A percentile compares a stretch with the other conserved stretches of the same genome.
These are phyloP conservation scores for Hydrocynus forskahlii DNA, from an alignment of 2,797 vertebrate species.

Conservation along the genomic window DNA sequence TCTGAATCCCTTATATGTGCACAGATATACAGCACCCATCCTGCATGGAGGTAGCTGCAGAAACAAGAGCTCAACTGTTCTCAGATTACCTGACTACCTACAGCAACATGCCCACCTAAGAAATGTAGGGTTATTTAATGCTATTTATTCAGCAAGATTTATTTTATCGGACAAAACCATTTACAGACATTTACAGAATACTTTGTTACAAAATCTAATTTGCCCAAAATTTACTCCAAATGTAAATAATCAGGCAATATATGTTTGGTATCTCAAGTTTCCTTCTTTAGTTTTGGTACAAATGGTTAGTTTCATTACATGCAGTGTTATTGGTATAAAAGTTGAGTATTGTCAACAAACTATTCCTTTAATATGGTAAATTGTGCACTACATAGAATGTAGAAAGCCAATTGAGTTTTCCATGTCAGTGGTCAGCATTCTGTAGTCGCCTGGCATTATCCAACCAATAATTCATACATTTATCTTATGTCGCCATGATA, in stretches of 20 bases:
- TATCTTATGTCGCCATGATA: too few relatives aligned
- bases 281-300: background rate
- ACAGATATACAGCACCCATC: background rate
- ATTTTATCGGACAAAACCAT: background rate
- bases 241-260: background rate
- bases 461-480: too few relatives aligned
- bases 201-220: background rate
- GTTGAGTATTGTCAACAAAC: background rate
- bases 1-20: background rate
- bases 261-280: background rate
- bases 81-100: conserved; percentile 37
- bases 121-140: background rate
- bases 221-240: background rate
- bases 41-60: background rate
- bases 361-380: background rate
- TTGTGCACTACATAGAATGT: too few relatives aligned
- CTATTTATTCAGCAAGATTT: background rate
- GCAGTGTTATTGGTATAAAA: background rate
- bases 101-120: background rate
- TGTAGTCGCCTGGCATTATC: too few relatives aligned
- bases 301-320: background rate
- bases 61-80: background rate
- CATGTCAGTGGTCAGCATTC: too few relatives aligned
- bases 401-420: too few relatives aligned
- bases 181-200: background rate